Conservation (phyloP, 2,797 vertebrate species). For the Microhierax caerulescens region DNA sequence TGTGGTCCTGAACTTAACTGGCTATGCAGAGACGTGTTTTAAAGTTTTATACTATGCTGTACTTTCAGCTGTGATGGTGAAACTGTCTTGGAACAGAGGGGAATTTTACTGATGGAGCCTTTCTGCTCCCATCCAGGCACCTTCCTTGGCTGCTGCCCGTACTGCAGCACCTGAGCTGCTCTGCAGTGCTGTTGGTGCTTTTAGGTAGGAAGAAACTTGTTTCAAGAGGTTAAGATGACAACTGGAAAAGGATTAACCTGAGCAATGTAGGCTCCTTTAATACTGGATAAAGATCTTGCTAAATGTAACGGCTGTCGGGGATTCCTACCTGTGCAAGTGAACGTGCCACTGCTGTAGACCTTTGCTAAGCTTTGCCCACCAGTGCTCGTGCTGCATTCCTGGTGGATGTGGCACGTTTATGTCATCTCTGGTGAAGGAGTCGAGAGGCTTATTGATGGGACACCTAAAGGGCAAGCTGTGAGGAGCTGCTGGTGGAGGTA, state of each 20-base stretch:
- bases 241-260: not conserved
- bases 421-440: not conserved
- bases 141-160: not conserved
- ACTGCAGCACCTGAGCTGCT: fast-evolving
- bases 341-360: fast-evolving
- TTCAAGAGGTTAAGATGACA: not conserved
- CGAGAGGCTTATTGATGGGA: not conserved
- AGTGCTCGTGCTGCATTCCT: fast-evolving
- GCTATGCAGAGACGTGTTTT: not conserved
- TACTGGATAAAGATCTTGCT: not conserved
- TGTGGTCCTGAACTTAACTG: not conserved
- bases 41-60: not conserved
- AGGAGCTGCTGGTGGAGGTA: not conserved
- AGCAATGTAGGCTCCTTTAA: not conserved
- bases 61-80: not conserved
- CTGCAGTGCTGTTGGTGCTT: not conserved
- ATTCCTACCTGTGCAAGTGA: not conserved
- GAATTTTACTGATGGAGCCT: not conserved
- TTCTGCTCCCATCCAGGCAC: not conserved
- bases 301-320: not conserved
- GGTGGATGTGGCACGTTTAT: fast-evolving
- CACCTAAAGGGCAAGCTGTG: not conserved
- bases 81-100: not conserved
- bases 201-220: not conserved
- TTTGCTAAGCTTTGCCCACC: fast-evolving